phyloP scores from a whole-genome alignment of 1,140 invertebrate species.

The Rhagoletis pomonella region DNA sequence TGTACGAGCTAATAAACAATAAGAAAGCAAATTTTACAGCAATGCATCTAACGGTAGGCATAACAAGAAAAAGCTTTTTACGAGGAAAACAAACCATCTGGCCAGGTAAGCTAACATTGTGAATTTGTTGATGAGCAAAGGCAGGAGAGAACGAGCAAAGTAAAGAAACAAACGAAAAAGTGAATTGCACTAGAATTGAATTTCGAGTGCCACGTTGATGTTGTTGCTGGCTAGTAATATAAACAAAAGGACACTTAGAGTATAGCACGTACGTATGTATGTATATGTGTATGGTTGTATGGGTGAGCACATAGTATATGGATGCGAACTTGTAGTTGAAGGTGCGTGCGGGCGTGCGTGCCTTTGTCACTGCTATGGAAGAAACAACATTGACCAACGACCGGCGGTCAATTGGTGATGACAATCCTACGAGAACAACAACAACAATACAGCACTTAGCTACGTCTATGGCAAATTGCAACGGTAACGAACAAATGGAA shows the following conservation, averaged over 20 bases:
- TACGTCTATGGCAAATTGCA: not conserved
- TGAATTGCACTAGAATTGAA: conserved; percentile 15
- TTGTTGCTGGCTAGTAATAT: not conserved
- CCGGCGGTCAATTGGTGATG: conserved; percentile 30
- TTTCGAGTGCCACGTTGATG: not conserved
- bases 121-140: not conserved
- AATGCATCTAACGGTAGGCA: not conserved
- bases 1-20: too few species aligned
- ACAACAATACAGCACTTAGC: not conserved
- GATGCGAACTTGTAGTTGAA: not conserved
- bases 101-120: not conserved
- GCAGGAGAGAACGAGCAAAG: not conserved
- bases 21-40: not conserved
- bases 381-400: conserved; percentile 19
- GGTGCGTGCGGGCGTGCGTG: conserved; percentile 1
- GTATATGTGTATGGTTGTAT: not conserved
- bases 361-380: conserved; percentile 51
- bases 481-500: not conserved
- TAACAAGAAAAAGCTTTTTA: not conserved
- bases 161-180: not conserved
- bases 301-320: not conserved
- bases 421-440: not conserved
- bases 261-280: not conserved
- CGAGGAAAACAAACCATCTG: not conserved
- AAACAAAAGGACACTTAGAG: conserved; percentile 9